Conservation (phyloP, 2,797 vertebrate genomes). For the Sciurus vulgaris region DNA sequence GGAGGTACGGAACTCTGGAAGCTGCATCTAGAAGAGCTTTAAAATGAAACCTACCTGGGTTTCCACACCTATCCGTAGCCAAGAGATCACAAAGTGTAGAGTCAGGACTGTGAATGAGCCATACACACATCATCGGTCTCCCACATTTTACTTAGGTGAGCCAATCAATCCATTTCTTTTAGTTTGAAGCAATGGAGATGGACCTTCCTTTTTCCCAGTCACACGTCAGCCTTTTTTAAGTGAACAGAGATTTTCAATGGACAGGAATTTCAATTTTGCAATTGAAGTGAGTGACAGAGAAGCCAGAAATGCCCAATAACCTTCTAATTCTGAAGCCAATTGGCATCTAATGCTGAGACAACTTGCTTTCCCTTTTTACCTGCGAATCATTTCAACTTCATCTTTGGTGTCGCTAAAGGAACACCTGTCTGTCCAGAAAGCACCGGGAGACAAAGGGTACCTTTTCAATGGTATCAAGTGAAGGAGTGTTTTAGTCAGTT, state of each 20-base stretch:
- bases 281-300: not conserved
- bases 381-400: not conserved
- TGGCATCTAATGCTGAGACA: not conserved
- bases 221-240: not conserved
- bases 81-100: not conserved
- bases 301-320: not conserved
- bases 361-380: not conserved
- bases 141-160: not conserved
- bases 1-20: not conserved
- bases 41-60: not conserved
- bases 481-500: too few species aligned
- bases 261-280: not conserved
- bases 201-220: not conserved
- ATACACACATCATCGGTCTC: not conserved
- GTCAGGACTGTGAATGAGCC: not conserved
- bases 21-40: not conserved
- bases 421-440: not conserved
- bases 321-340: not conserved
- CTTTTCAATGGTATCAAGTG: not conserved
- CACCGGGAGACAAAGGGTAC: not conserved
- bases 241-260: not conserved
- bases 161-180: not conserved
- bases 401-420: not conserved
- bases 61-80: not conserved
- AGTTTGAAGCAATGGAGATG: not conserved